These are phyloP conservation scores for Tipula helvola DNA, from an alignment of 2,888 invertebrate genomes.

Conservation along the genomic window DNA sequence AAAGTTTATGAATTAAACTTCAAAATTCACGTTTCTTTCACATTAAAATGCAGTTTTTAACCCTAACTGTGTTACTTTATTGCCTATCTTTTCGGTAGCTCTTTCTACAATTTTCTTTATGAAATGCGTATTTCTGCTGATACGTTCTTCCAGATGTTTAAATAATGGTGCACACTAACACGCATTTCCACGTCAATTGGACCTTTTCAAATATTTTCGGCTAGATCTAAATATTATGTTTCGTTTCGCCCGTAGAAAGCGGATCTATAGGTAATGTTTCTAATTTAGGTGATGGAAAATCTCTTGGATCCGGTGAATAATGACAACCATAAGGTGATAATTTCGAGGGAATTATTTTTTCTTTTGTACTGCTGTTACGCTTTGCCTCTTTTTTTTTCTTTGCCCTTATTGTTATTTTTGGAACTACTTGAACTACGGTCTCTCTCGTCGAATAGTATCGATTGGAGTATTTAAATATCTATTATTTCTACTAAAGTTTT, in stretches of 20 bases:
- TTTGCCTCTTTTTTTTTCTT: conserved; percentile 42
- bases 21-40: too few species aligned
- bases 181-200: conserved; percentile 89
- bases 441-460: conserved; percentile 30
- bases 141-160: conserved; percentile 70
- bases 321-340: conserved; percentile 92
- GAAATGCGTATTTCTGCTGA: conserved; percentile 61
- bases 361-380: conserved; percentile 32
- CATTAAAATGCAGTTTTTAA: too few species aligned
- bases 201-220: conserved; percentile 89
- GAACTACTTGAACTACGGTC: conserved; percentile 22
- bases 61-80: conserved; percentile 68
- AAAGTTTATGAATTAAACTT: too few species aligned
- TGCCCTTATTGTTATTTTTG: conserved; percentile 21
- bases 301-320: conserved; percentile 73
- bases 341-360: conserved; percentile 39
- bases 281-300: conserved; percentile 73
- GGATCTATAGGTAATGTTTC: conserved; percentile 80
- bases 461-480: conserved; percentile 50
- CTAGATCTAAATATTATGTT: conserved; percentile 92
- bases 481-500: conserved; percentile 79
- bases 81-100: conserved; percentile 66
- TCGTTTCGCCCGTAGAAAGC: conserved; percentile 70
- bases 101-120: conserved; percentile 48
- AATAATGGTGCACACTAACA: conserved; percentile 90